Percentiles rank a stretch among this genome's conserved stretches.
These are phyloP conservation scores for Istiophorus platypterus DNA, from an alignment of 2,113 vertebrate genomes.

Conservation along the genomic window DNA sequence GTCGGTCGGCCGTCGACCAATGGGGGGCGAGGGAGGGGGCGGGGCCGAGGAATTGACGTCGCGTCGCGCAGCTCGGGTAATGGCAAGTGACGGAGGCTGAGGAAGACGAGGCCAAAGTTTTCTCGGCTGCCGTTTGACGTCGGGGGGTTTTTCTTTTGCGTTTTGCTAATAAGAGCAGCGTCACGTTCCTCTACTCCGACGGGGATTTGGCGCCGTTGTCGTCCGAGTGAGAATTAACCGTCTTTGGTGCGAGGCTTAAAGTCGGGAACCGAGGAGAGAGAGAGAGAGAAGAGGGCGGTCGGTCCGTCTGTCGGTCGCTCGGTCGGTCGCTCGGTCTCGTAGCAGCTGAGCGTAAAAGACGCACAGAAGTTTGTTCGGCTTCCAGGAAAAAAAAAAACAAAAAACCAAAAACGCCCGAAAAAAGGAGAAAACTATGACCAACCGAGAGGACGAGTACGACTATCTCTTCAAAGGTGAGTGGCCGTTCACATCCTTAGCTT, in stretches of 20 bases:
- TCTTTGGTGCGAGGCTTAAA: slow-evolving; percentile 8
- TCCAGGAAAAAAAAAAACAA: slow-evolving; percentile 21
- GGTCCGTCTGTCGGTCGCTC: background rate
- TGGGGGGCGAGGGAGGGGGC: slow-evolving; percentile 50
- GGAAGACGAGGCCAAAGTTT: slow-evolving; percentile 70
- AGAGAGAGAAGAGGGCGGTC: too few relatives aligned
- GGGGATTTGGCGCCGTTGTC: background rate
- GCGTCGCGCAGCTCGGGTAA: slow-evolving; percentile 49
- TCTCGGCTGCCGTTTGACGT: background rate
- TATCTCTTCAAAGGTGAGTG: slow-evolving; percentile 91
- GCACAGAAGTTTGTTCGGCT: slow-evolving; percentile 67
- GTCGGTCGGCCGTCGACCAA: slow-evolving; percentile 51
- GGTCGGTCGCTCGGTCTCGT: slow-evolving; percentile 24
- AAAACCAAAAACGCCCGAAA: too few relatives aligned
- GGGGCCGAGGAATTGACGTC: slow-evolving; percentile 41
- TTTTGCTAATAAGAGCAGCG: background rate
- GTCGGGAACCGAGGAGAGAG: slow-evolving; percentile 6
- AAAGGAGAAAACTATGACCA: slow-evolving; percentile 84
- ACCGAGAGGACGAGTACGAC: slow-evolving; percentile 90
- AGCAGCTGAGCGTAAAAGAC: slow-evolving; percentile 32
- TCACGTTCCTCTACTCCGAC: background rate
- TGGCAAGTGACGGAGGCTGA: slow-evolving; percentile 68
- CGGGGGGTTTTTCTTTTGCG: background rate
- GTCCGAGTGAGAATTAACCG: background rate
- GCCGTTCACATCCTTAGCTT: background rate